phyloP scores from a whole-genome alignment of 2,113 vertebrate species.

The Columbina picui region DNA sequence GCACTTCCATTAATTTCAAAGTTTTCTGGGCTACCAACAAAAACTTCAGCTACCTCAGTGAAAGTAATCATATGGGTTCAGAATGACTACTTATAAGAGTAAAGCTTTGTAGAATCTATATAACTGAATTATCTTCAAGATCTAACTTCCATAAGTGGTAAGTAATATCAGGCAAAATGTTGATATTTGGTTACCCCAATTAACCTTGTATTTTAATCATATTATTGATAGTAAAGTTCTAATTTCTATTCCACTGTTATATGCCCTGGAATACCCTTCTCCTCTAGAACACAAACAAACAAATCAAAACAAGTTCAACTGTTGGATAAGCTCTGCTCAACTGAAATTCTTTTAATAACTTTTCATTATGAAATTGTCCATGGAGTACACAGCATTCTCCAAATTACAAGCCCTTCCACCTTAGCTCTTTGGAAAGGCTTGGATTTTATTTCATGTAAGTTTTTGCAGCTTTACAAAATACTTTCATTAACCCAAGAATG shows the following conservation, averaged over 20 bases:
- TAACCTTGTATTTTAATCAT: conserved; percentile 38
- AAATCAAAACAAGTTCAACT: conserved; percentile 20
- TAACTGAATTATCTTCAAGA: conserved; percentile 3
- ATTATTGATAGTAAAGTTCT: conserved; percentile 24
- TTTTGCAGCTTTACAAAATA: conserved; percentile 82
- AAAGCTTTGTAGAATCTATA: conserved; percentile 17
- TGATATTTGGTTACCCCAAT: conserved; percentile 46
- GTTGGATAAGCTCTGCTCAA: neutral
- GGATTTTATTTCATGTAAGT: conserved; percentile 72
- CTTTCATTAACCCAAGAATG: conserved; percentile 83
- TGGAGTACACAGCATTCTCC: neutral
- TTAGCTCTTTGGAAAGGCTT: conserved; percentile 63
- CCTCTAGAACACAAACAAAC: neutral
- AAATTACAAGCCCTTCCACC: conserved; percentile 45
- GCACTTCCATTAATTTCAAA: conserved; percentile 21
- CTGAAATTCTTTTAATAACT: neutral
- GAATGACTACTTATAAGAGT: neutral
- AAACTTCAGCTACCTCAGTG: neutral
- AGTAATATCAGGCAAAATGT: neutral
- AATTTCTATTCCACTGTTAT: neutral
- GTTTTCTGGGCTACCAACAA: neutral
- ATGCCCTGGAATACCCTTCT: neutral
- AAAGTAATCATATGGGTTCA: neutral
- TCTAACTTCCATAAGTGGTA: conserved; percentile 6
- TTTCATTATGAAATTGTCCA: conserved; percentile 10